Conservation (phyloP, 2,888 invertebrate species). For the Lacanobia wlatinum region DNA sequence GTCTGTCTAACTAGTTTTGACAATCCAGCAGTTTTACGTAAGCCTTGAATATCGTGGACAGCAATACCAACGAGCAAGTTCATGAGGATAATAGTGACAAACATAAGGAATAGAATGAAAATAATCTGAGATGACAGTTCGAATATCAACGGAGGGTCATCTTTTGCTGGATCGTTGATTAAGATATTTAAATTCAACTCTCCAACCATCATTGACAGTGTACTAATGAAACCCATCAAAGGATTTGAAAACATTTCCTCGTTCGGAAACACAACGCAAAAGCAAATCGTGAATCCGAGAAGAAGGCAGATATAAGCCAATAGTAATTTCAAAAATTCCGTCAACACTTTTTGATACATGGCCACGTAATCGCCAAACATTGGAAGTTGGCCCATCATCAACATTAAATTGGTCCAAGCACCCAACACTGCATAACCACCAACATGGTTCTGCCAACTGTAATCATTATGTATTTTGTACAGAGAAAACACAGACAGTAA, state of each 20-base stretch:
- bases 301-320: constrained; percentile 95
- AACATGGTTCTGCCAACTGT: constrained; percentile 96
- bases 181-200: constrained; percentile 94
- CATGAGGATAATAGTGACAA: constrained; percentile 96
- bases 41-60: constrained; percentile 96
- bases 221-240: constrained; percentile 95
- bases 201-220: constrained; percentile 97
- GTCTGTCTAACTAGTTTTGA: constrained; percentile 96
- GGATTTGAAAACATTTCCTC: constrained; percentile 96
- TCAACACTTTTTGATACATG: constrained; percentile 96
- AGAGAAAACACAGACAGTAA: constrained; percentile 95
- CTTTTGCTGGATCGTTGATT: constrained; percentile 93
- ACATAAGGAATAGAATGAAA: constrained; percentile 94
- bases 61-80: constrained; percentile 96
- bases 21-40: constrained; percentile 95
- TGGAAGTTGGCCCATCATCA: constrained; percentile 97
- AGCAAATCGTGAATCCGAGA: constrained; percentile 96
- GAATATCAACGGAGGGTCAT: constrained; percentile 93
- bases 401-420: constrained; percentile 97
- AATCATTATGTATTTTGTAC: constrained; percentile 94
- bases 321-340: constrained; percentile 95
- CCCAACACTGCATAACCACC: constrained; percentile 96
- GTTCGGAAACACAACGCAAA: constrained; percentile 96
- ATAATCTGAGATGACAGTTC: constrained; percentile 95
- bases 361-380: constrained; percentile 97